phyloP scores from a whole-genome alignment of 2,113 vertebrate genomes.

The Mirza zaza region DNA sequence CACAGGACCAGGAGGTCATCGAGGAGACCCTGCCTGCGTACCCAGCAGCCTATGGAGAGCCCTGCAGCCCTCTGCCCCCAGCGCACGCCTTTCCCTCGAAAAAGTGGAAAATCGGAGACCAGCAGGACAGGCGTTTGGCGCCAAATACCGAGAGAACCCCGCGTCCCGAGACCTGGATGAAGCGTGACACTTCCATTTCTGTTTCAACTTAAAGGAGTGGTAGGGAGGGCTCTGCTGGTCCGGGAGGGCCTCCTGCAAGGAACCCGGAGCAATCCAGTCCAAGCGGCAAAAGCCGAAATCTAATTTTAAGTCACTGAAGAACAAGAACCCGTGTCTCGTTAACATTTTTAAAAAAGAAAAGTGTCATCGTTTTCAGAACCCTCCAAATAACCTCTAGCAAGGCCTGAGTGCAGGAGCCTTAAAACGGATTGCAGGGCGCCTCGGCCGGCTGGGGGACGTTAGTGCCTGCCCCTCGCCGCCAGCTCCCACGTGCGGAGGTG shows the following conservation, averaged over 20 bases:
- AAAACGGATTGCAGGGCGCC: not conserved
- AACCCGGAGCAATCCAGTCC: not conserved
- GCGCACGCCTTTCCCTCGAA: not conserved
- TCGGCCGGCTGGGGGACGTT: not conserved
- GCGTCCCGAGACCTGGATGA: not conserved
- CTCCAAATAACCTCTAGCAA: not conserved
- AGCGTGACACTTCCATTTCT: not conserved
- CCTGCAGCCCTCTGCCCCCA: fast-evolving
- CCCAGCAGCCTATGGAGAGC: fast-evolving
- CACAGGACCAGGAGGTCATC: not conserved
- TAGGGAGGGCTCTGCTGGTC: not conserved
- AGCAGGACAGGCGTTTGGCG: not conserved
- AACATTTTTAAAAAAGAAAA: not conserved
- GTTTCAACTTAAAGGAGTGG: not conserved
- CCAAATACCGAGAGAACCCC: not conserved
- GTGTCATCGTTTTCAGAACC: not conserved
- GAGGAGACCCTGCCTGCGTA: not conserved
- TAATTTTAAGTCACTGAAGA: not conserved
- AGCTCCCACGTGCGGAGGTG: not conserved
- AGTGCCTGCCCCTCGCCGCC: fast-evolving
- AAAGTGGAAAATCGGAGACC: not conserved
- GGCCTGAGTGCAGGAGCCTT: not conserved
- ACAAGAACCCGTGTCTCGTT: not conserved
- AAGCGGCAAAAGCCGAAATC: not conserved
- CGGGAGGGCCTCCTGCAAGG: not conserved